These are phyloP conservation scores for Eumacrocentrus americanus DNA, from an alignment of 2,888 invertebrate genomes.

Conservation along the genomic window DNA sequence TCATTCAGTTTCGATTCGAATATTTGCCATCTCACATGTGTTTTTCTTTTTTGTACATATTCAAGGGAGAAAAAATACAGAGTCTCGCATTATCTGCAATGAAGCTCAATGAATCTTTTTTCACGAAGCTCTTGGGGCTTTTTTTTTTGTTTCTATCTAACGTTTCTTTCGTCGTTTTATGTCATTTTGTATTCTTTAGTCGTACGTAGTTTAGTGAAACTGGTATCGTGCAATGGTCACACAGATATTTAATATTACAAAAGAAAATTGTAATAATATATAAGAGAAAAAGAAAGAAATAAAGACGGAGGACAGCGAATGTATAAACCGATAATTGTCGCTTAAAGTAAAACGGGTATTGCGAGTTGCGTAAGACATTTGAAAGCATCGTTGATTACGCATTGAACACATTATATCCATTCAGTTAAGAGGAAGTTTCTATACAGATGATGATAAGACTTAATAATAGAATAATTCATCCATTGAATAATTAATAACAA, in stretches of 20 bases:
- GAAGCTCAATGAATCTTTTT: background rate
- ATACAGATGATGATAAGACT: constrained; percentile 38
- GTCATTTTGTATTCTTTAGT: constrained; percentile 8
- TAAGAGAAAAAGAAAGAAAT: background rate
- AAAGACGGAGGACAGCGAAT: constrained; percentile 25
- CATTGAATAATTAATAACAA: constrained; percentile 30
- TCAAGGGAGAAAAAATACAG: constrained; percentile 13
- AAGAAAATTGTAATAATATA: background rate
- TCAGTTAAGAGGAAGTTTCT: constrained; percentile 38
- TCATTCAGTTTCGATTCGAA: background rate
- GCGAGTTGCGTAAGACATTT: constrained; percentile 37
- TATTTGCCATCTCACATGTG: too few species aligned
- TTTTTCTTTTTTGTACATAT: constrained; percentile 25
- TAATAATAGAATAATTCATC: constrained; percentile 28
- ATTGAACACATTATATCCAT: constrained; percentile 56
- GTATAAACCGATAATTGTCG: constrained; percentile 26
- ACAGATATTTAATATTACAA: background rate
- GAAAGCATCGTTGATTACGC: constrained; percentile 44
- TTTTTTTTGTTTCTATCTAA: constrained; percentile 13
- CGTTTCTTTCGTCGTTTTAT: constrained; percentile 23
- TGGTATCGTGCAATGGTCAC: background rate
- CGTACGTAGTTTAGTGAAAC: background rate
- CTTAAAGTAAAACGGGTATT: constrained; percentile 19
- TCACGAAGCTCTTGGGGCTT: background rate
- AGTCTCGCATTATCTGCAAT: constrained; percentile 3